Evolutionary conservation across 1,140 invertebrate species (phyloP).

Genomic region (Archivesica marissinica): DNA sequence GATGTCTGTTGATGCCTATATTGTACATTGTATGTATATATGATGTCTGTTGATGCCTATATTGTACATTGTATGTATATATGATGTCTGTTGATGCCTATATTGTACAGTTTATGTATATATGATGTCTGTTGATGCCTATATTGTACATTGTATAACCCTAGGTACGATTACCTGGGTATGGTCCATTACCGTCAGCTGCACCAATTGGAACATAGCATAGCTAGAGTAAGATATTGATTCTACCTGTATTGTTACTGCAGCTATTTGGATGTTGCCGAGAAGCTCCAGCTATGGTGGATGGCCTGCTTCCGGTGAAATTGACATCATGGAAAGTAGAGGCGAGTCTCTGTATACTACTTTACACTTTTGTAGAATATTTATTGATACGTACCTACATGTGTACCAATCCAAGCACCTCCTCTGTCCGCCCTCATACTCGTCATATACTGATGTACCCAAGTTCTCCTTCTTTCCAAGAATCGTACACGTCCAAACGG

Average conservation of each 20-base stretch:
- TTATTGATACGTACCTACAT: background rate
- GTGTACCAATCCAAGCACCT: background rate
- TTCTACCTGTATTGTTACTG: background rate
- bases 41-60: no score
- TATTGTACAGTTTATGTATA: no score
- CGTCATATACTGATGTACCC: background rate
- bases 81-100: no score
- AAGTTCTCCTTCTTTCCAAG: background rate
- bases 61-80: no score
- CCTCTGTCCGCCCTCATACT: background rate
- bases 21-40: no score
- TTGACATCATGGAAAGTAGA: conserved; percentile 82
- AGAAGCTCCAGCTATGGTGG: conserved; percentile 72
- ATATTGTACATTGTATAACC: no score
- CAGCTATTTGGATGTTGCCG: conserved; percentile 83
- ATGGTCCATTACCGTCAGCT: no score
- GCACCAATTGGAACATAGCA: no score
- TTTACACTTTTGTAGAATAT: background rate
- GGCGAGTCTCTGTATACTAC: conserved; percentile 58
- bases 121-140: no score
- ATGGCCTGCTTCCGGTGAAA: conserved; percentile 82
- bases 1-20: no score
- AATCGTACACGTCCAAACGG: no score
- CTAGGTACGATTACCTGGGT: no score
- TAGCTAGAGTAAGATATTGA: background rate